Conservation (phyloP, 2,888 invertebrate genomes). For the Cataglyphis albicans region DNA sequence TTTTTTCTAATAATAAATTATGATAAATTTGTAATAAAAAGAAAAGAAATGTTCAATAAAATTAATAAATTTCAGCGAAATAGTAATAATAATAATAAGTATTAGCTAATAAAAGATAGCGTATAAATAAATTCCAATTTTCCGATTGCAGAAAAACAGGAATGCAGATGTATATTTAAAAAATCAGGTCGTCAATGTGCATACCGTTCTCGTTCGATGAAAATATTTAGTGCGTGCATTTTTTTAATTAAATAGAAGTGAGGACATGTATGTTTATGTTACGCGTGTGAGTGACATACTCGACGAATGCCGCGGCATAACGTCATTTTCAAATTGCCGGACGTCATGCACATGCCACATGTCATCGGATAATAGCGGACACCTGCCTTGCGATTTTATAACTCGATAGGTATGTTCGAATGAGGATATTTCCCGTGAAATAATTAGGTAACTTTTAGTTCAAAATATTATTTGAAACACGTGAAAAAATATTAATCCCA, state of each 20-base stretch:
- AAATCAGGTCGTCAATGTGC: conserved; percentile 33
- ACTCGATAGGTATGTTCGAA: conserved; percentile 22
- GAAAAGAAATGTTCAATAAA: conserved; percentile 6
- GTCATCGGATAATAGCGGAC: conserved; percentile 50
- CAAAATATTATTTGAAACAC: conserved; percentile 13
- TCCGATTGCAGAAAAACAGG: neutral
- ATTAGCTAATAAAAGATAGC: neutral
- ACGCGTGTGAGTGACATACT: conserved; percentile 42
- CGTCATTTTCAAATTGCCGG: conserved; percentile 49
- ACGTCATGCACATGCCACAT: conserved; percentile 47
- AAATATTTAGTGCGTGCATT: conserved; percentile 43
- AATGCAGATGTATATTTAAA: conserved; percentile 32
- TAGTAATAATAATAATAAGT: conserved; percentile 8
- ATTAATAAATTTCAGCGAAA: neutral
- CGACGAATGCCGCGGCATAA: conserved; percentile 41
- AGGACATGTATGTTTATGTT: conserved; percentile 38
- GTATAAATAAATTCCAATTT: conserved; percentile 45
- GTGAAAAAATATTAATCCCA: neutral
- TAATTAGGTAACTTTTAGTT: conserved; percentile 29
- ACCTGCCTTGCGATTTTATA: conserved; percentile 44
- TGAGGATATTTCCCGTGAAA: conserved; percentile 21
- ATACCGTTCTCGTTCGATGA: neutral
- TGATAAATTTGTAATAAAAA: neutral
- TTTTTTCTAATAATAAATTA: conserved; percentile 2
- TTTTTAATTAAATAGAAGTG: conserved; percentile 45